Percentiles rank a stretch among this genome's conserved stretches.
Conservation (phyloP, 92 coral and sea anemone genomes). For the Heteractis magnifica region DNA sequence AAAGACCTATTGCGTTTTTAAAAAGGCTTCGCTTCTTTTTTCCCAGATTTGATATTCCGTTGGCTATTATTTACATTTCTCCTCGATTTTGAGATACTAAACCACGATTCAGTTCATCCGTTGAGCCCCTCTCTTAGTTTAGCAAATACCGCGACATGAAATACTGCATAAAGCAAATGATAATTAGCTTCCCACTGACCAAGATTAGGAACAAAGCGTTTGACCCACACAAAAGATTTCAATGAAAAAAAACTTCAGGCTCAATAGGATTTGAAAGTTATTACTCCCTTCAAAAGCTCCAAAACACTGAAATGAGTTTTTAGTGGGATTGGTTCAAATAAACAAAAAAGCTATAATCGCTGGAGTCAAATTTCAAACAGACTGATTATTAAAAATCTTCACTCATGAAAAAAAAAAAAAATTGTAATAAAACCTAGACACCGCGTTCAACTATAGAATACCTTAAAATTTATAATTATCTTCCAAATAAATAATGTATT, state of each 20-base stretch:
- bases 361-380: not conserved
- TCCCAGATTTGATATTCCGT: not conserved
- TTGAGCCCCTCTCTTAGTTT: not conserved
- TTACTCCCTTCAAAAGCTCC: not conserved
- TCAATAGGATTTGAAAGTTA: slow-evolving; percentile 10
- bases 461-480: not conserved
- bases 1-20: slow-evolving; percentile 4
- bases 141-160: slow-evolving; percentile 8
- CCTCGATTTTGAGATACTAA: slow-evolving; percentile 1
- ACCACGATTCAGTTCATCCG: not conserved
- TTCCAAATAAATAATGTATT: too few relatives aligned
- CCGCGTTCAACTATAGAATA: not conserved
- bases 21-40: not conserved
- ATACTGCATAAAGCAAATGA: not conserved
- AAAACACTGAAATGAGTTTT: not conserved
- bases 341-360: not conserved
- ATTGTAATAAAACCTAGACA: not conserved
- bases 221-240: not conserved
- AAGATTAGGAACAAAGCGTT: slow-evolving; percentile 1
- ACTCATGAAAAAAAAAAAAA: not conserved
- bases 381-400: not conserved
- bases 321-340: not conserved
- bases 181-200: slow-evolving; percentile 7
- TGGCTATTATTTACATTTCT: not conserved
- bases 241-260: not conserved